Conservation (phyloP, 2,113 vertebrate genomes). For the Rutilus rutilus region DNA sequence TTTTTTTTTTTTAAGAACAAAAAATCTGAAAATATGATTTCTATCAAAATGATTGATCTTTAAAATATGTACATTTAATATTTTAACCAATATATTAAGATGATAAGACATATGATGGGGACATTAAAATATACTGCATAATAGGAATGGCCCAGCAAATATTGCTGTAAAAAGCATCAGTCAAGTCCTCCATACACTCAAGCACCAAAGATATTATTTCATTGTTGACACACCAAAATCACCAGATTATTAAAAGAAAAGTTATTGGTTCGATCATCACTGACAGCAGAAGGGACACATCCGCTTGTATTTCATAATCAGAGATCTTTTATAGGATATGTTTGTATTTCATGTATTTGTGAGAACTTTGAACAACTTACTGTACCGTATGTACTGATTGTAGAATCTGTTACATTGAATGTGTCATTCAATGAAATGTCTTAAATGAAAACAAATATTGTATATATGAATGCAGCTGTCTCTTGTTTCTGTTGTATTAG, state of each 20-base stretch:
- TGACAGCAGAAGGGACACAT: not conserved
- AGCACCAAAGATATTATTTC: not conserved
- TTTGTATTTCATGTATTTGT: not conserved
- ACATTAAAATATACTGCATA: not conserved
- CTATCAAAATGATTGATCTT: too few species aligned
- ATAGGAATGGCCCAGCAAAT: not conserved
- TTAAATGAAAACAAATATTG: not conserved
- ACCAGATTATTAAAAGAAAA: not conserved
- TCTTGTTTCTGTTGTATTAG: not conserved
- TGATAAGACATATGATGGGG: not conserved
- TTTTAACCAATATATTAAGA: too few species aligned
- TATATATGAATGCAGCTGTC: not conserved
- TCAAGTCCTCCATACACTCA: not conserved
- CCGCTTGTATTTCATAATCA: not conserved
- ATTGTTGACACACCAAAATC: not conserved
- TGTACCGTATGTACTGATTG: not conserved
- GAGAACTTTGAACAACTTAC: not conserved
- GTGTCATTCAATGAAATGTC: not conserved
- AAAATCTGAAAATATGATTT: too few species aligned
- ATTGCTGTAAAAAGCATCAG: not conserved
- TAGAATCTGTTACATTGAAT: not conserved
- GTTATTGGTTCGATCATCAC: not conserved
- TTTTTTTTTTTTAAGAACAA: too few species aligned
- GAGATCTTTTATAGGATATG: not conserved
- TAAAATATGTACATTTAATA: too few species aligned